Evolutionary conservation across 2,888 invertebrate species (phyloP), one percentile per base, ranked within the genome.

Genomic region (Ectemnius lituratus): DNA sequence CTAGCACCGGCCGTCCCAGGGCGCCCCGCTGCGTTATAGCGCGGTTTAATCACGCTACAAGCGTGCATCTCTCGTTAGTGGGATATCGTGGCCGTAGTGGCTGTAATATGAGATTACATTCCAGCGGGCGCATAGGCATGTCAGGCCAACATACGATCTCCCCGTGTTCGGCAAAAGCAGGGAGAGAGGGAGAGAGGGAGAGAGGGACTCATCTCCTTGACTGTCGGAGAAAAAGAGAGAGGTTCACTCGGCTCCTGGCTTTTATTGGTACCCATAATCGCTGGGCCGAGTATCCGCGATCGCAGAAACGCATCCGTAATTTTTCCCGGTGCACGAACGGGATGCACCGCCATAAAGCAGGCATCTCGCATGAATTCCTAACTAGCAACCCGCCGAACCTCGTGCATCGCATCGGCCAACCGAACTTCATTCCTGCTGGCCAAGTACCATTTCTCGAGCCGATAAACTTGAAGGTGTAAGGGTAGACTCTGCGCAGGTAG

Each of bases 51-150:
- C 90, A 88, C 90, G 85, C 88, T 88, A 88, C 90, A 86, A 88
- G 88, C 88, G 86, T 88, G 86, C 88, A 87, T 90, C 88, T 87
- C 90, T 90, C 90, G 90, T 90, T 90, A 90, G 90, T 86, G 88
- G 89, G 85, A 89, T 89, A 89, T 88, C 88, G 52, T 16, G 37
- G 52, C 52, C 52, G 85, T 85, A 67, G 87, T 84, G 87, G 87
- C 88, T 80, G 87, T 89, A 89, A 90, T 87, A 85, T 83, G 85
- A 85, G 85, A 82, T 87, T 87, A 88, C 89, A 90, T 90, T 90
- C 89, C 89, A 80, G 71, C 67, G 66, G 46, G 67, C 57, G 73
- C 62, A 68, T 67, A 64, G 52, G 52, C 52, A 37, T 37, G 37
- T 37, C 37, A 37, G 37, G 8, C 37, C 37, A 37, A 37, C 37